Evolutionary conservation across 1,140 invertebrate species (phyloP).

Genomic region (Heliothis subflexa): DNA sequence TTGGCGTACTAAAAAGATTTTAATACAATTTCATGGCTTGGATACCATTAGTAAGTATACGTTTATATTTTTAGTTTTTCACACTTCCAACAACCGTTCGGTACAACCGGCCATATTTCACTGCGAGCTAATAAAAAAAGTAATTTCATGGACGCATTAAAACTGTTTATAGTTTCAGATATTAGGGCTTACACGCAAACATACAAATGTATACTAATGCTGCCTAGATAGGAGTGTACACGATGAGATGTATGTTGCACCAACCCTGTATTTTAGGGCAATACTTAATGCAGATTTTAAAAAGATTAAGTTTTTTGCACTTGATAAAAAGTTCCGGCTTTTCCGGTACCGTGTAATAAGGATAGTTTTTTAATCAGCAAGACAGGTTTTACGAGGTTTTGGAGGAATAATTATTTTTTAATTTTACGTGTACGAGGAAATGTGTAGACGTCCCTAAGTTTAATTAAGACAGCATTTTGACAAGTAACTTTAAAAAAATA

Average conservation of each 20-base stretch:
- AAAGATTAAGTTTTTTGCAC: not conserved
- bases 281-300: slow-evolving; percentile 10
- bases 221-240: slow-evolving; percentile 3
- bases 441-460: not conserved
- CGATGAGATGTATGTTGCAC: not conserved
- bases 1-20: not conserved
- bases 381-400: not conserved
- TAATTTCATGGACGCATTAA: slow-evolving; percentile 43
- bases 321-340: not conserved
- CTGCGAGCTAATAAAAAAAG: slow-evolving; percentile 41
- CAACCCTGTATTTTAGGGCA: not conserved
- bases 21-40: slow-evolving; percentile 28
- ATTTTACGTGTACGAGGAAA: too few relatives aligned
- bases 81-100: slow-evolving; percentile 30
- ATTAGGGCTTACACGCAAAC: slow-evolving; percentile 43
- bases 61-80: slow-evolving; percentile 25
- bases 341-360: not conserved
- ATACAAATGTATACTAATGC: slow-evolving; percentile 32
- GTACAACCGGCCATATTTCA: slow-evolving; percentile 36
- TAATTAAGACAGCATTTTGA: slow-evolving; percentile 24
- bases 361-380: not conserved
- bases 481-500: not conserved
- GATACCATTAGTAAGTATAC: slow-evolving; percentile 15
- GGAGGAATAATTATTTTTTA: too few relatives aligned
- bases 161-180: slow-evolving; percentile 44